These are phyloP conservation scores for Stylophora pistillata DNA, from an alignment of 64 coral and sea anemone genomes.

Conservation along the genomic window DNA sequence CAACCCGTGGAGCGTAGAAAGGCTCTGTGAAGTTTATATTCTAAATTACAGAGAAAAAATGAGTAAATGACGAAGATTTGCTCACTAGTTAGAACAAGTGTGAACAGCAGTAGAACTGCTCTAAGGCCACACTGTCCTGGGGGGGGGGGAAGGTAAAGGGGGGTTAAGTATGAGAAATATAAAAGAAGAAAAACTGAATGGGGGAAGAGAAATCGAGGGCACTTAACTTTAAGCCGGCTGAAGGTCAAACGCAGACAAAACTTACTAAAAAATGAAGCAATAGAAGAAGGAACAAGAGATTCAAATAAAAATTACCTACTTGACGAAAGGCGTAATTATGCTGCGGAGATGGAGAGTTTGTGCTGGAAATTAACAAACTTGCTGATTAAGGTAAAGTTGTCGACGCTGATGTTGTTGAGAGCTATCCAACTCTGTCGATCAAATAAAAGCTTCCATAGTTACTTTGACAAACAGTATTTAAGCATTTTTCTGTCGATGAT, in stretches of 20 bases:
- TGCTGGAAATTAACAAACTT: neutral
- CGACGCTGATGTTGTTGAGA: neutral
- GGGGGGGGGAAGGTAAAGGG: too few relatives aligned
- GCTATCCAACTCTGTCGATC: conserved; percentile 3
- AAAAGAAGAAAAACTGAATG: too few relatives aligned
- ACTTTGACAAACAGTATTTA: neutral
- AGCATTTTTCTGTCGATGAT: neutral
- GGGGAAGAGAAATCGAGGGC: too few relatives aligned
- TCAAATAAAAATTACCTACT: neutral
- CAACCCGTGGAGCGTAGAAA: neutral
- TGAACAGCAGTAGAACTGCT: too few relatives aligned
- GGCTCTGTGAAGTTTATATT: neutral
- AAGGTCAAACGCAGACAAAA: too few relatives aligned
- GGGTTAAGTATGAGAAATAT: too few relatives aligned
- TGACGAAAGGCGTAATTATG: neutral
- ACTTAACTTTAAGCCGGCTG: too few relatives aligned
- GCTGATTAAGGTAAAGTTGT: neutral
- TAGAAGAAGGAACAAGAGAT: neutral
- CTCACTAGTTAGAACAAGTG: too few relatives aligned
- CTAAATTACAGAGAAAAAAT: neutral
- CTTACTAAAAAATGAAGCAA: too few relatives aligned
- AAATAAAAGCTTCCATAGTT: neutral
- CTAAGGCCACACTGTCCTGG: too few relatives aligned
- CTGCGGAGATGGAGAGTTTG: neutral
- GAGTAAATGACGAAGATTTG: neutral